phyloP scores from a whole-genome alignment of 2,888 invertebrate species.

The Eudasyphora cyanicolor region DNA sequence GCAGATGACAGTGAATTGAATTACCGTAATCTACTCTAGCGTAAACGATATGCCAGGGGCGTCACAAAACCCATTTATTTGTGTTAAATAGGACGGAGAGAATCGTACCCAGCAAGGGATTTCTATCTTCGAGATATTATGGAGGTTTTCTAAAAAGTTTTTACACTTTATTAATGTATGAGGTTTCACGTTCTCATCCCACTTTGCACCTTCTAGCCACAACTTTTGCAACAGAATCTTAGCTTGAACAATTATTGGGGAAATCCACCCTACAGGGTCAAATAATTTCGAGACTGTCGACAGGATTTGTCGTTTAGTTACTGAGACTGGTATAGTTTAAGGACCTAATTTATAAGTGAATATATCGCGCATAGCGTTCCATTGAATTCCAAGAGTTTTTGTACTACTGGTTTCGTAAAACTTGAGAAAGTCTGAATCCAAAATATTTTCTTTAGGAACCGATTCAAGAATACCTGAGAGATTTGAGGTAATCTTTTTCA shows the following conservation, averaged over 20 bases:
- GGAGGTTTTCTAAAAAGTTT: constrained; percentile 7
- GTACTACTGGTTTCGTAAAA: constrained; percentile 30
- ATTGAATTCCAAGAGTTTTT: constrained; percentile 44
- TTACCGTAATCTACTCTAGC: neutral
- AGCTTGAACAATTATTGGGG: constrained; percentile 25
- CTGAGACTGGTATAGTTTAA: neutral
- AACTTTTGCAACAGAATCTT: constrained; percentile 41
- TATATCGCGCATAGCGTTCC: constrained; percentile 29
- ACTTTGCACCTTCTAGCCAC: constrained; percentile 27
- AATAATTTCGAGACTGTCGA: constrained; percentile 4
- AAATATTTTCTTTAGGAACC: neutral
- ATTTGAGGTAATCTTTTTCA: no score
- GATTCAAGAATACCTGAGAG: neutral
- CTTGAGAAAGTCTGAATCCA: constrained; percentile 30
- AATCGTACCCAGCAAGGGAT: constrained; percentile 52
- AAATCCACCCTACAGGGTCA: constrained; percentile 33
- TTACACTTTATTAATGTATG: constrained; percentile 18
- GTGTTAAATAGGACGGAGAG: neutral
- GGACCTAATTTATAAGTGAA: constrained; percentile 27
- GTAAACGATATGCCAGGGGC: constrained; percentile 51
- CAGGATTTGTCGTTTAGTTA: constrained; percentile 18
- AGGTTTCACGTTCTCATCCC: constrained; percentile 40
- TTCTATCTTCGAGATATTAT: neutral
- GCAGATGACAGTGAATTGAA: neutral
- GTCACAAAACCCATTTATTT: constrained; percentile 58